Evolutionary conservation across 2,113 vertebrate genomes (phyloP).

Genomic region (Macrotis lagotis): DNA sequence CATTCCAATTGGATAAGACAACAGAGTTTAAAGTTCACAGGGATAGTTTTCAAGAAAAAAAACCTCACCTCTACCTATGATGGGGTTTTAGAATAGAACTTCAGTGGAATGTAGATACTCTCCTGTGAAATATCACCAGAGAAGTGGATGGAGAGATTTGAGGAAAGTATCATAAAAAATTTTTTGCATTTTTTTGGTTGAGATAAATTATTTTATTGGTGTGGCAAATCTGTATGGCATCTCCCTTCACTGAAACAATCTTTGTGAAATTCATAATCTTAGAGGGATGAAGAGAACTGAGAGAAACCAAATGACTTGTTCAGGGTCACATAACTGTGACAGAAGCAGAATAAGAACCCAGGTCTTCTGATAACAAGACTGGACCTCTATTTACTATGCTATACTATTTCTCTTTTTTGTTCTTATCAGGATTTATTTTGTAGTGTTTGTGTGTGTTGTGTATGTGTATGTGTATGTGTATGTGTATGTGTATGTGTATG

Average conservation of each 20-base stretch:
- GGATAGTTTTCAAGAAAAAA: not conserved
- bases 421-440: not conserved
- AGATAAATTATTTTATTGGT: not conserved
- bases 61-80: not conserved
- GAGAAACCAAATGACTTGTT: not conserved
- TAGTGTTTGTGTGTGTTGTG: not conserved
- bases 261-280: not conserved
- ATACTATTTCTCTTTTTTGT: not conserved
- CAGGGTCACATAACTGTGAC: not conserved
- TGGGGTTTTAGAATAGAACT: not conserved
- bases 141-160: too few relatives aligned
- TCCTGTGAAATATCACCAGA: too few relatives aligned
- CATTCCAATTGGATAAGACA: not conserved
- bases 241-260: not conserved
- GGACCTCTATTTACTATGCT: not conserved
- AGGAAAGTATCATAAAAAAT: not conserved
- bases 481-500: not conserved
- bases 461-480: not conserved
- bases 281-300: not conserved
- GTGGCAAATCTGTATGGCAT: not conserved
- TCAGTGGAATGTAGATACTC: too few relatives aligned
- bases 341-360: not conserved
- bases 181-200: not conserved
- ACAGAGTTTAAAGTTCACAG: not conserved
- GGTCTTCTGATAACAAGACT: constrained; percentile 11